Percentiles rank a stretch among this genome's conserved stretches.
phyloP scores from a whole-genome alignment of 2,888 invertebrate species.

The Lasioglossum leucozonium region DNA sequence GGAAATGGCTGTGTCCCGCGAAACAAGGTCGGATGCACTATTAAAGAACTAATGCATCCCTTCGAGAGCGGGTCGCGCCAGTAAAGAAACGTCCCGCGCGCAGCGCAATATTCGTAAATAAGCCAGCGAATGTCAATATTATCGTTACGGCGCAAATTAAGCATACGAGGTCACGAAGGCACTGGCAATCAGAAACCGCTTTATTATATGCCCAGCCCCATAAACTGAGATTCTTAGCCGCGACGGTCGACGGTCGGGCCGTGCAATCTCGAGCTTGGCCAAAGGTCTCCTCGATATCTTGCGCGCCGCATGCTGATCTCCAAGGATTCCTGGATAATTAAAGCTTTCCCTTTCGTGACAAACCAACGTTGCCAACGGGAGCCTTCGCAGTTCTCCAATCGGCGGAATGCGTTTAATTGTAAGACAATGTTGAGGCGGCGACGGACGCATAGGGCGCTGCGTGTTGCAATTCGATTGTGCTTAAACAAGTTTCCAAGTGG shows the following conservation, averaged over 20 bases:
- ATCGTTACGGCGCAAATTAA: conserved; percentile 23
- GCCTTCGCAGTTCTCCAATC: neutral
- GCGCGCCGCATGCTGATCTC: conserved; percentile 19
- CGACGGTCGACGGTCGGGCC: no score
- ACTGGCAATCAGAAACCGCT: conserved; percentile 21
- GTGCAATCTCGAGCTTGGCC: neutral
- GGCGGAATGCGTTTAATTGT: neutral
- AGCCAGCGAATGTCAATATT: conserved; percentile 20
- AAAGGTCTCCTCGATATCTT: conserved; percentile 25
- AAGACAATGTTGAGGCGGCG: neutral
- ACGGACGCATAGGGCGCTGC: neutral
- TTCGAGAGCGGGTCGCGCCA: neutral
- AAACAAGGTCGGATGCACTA: neutral
- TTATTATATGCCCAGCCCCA: conserved; percentile 22
- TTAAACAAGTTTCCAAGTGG: neutral
- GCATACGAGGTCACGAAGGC: conserved; percentile 21
- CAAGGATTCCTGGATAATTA: conserved; percentile 22
- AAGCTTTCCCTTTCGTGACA: conserved; percentile 30
- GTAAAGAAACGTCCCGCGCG: neutral
- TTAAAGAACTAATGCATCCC: neutral
- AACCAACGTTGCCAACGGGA: conserved; percentile 7
- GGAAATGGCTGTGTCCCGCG: neutral
- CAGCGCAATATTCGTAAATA: neutral
- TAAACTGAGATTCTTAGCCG: conserved; percentile 21
- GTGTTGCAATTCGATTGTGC: neutral